phyloP scores from a whole-genome alignment of 2,113 vertebrate species.

The Machaerirhynchus nigripectus region DNA sequence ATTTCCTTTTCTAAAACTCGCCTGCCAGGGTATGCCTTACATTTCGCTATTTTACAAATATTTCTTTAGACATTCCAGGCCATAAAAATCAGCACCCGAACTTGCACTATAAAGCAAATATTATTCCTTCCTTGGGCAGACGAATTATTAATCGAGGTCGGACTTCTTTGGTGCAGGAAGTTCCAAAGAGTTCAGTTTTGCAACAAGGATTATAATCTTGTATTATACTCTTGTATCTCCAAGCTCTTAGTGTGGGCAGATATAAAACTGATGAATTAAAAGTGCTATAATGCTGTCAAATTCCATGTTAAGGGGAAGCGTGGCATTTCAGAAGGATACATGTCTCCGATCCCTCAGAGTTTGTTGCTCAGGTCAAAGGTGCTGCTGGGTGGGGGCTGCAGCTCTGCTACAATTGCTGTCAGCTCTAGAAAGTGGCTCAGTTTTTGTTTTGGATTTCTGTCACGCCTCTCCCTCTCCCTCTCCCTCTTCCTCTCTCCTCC shows the following conservation, averaged over 20 bases:
- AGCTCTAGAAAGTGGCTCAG: not conserved
- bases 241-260: not conserved
- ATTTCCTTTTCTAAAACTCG: conserved; percentile 15
- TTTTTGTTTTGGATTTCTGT: not conserved
- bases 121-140: not conserved
- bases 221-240: not conserved
- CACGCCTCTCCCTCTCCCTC: too few relatives aligned
- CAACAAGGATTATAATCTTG: not conserved
- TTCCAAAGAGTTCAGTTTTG: not conserved
- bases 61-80: not conserved
- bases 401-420: not conserved
- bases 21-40: not conserved
- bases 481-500: too few relatives aligned
- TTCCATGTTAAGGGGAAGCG: not conserved
- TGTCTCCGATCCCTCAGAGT: accelerated
- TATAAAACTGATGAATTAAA: not conserved
- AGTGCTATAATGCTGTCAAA: not conserved
- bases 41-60: not conserved
- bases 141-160: not conserved
- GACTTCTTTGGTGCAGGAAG: not conserved
- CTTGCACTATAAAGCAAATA: not conserved
- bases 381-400: not conserved
- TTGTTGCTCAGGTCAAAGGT: not conserved
- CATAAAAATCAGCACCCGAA: not conserved
- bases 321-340: not conserved